Conservation (phyloP, 2,888 invertebrate species). For the Tachystola acroxantha region DNA sequence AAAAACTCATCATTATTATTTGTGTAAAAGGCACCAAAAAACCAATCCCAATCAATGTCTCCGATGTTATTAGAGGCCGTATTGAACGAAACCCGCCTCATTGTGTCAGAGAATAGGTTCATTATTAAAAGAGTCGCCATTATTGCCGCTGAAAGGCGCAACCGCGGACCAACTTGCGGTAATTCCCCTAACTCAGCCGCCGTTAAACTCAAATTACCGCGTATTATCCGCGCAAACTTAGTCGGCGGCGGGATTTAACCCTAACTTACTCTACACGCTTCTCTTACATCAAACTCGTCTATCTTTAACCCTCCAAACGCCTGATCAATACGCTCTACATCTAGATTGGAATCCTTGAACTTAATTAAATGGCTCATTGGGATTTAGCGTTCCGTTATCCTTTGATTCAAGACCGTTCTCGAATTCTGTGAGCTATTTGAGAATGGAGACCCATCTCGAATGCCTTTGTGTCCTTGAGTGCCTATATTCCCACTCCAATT, state of each 20-base stretch:
- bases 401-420: constrained; percentile 12
- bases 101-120: no score
- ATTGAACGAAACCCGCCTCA: no score
- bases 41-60: no score
- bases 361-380: constrained; percentile 2
- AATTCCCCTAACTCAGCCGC: constrained; percentile 9
- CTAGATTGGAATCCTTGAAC: background rate
- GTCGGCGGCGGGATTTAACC: background rate
- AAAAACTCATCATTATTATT: no score
- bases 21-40: no score
- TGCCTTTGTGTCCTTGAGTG: constrained; percentile 7
- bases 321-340: background rate
- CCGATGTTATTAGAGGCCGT: no score
- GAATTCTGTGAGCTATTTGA: background rate
- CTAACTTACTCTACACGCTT: constrained; percentile 1
- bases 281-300: constrained; percentile 1
- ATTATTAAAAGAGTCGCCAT: constrained; percentile 1
- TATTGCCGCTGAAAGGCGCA: constrained; percentile 1
- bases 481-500: no score
- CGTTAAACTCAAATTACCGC: constrained; percentile 10
- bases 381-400: background rate
- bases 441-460: constrained; percentile 11
- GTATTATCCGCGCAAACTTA: constrained; percentile 10
- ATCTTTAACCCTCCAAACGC: background rate
- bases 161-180: constrained; percentile 4